Conservation (phyloP, 2,797 vertebrate genomes). For the Loriculus beryllinus region DNA sequence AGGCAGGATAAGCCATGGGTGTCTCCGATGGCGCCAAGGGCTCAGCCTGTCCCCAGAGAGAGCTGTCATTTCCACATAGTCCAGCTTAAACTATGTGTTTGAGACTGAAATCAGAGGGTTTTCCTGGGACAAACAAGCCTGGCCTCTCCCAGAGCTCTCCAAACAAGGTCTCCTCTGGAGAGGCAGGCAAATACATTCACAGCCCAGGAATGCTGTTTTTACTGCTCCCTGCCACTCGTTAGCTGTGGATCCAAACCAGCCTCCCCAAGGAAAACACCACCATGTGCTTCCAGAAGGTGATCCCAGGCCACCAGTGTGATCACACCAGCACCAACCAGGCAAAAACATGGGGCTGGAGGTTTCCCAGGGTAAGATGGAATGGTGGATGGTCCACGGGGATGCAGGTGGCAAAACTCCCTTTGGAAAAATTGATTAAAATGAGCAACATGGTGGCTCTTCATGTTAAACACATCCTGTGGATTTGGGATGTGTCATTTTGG, state of each 20-base stretch:
- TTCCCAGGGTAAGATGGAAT: rapidly evolving
- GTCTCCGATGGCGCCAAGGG: neutral
- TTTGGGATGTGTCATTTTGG: neutral
- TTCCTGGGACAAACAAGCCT: slow-evolving; percentile 44
- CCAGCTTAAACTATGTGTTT: slow-evolving; percentile 8
- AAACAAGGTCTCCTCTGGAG: slow-evolving; percentile 41
- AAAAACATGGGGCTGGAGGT: neutral
- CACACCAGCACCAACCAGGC: neutral
- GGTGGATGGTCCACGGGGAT: neutral
- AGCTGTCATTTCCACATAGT: neutral
- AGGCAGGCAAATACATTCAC: slow-evolving; percentile 29
- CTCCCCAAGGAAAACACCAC: neutral
- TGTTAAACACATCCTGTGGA: rapidly evolving
- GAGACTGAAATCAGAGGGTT: slow-evolving; percentile 15
- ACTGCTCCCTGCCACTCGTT: neutral
- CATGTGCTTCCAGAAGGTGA: rapidly evolving
- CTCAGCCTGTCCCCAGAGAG: neutral
- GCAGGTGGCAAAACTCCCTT: neutral
- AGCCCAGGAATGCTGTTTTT: slow-evolving; percentile 43
- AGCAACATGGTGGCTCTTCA: neutral
- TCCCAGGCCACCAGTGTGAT: neutral
- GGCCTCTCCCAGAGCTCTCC: slow-evolving; percentile 1
- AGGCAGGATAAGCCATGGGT: neutral
- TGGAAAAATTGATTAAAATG: neutral
- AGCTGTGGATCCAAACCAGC: slow-evolving; percentile 1